phyloP scores from a whole-genome alignment of 2,888 invertebrate genomes.

The Odontothrips loti region DNA sequence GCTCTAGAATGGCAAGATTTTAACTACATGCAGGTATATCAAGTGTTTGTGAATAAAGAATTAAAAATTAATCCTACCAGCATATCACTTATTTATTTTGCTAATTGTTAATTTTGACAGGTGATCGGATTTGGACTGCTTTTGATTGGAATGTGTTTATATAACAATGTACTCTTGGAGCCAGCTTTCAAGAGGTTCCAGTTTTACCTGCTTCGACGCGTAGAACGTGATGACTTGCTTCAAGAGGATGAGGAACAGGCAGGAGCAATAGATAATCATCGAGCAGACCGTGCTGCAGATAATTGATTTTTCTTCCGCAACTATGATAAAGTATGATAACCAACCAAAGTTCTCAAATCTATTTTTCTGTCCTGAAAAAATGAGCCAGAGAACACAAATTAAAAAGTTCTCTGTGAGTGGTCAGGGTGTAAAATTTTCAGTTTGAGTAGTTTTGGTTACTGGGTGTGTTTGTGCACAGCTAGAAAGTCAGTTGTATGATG shows the following conservation, averaged over 20 bases:
- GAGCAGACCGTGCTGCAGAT: not conserved
- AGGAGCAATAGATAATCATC: not conserved
- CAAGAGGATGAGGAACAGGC: not conserved
- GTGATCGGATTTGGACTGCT: constrained; percentile 73
- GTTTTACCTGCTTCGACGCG: too few relatives aligned
- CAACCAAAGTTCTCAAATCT: too few relatives aligned
- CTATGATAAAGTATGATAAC: not conserved
- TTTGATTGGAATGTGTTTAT: constrained; percentile 75
- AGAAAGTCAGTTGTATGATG: too few relatives aligned
- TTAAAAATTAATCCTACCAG: not conserved
- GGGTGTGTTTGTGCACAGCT: too few relatives aligned
- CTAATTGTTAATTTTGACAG: constrained; percentile 45
- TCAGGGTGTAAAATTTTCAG: too few relatives aligned
- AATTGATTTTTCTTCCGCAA: not conserved
- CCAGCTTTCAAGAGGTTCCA: not conserved
- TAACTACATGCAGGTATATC: constrained; percentile 64
- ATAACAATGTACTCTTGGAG: constrained; percentile 59
- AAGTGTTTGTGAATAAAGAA: not conserved
- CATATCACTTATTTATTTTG: constrained; percentile 26
- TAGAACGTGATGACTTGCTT: too few relatives aligned
- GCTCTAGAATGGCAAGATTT: constrained; percentile 73
- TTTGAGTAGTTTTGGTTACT: too few relatives aligned
- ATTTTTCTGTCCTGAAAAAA: too few relatives aligned
- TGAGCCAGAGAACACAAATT: too few relatives aligned
- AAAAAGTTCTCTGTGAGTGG: too few relatives aligned